Evolutionary conservation across 2,888 invertebrate genomes (phyloP), one percentile per base, ranked within the genome.

Genomic region (Sinodicranocentrus sp.): DNA sequence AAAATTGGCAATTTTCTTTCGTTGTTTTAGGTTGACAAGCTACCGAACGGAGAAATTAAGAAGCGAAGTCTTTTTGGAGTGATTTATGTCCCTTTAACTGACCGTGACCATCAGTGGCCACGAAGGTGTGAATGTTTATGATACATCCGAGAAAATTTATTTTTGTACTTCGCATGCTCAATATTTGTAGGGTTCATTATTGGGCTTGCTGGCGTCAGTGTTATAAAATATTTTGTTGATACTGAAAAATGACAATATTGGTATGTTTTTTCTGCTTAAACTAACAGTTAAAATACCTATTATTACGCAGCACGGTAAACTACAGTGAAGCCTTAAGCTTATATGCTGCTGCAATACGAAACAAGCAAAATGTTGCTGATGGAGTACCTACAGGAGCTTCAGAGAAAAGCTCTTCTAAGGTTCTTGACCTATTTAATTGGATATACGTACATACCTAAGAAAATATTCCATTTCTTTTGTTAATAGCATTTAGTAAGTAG

Each of bases 51-150:
- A 6, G 92, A 94, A 39, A 93, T 97, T 2, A 92, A 92, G 23
- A 92, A 94, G 84, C 95, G 94, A 88, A 93, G 94, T 54, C 92
- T 99, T 10, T 98, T 98, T 96, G 96, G 97, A 54, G 99, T 99
- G 13, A 95, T 98, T 88, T 99, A 97, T 90, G 99, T 99, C 43
- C 99, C 99, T 0, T 92, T 99, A 61, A 99, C 99, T 0, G 97
- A 97, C 91, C 94, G 94, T 90, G 93, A 94, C 21, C 92, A 92
- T 82, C 95, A 95, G 90, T 94, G 93, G 93, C 93, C 93, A 44
- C 72, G 79, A 80, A 84, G 85, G 82, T 80, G 84, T 76, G 80
- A 68, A 71, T 67, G 57, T 33, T 84, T 68, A 72, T 77, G 71
- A 83, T 83, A 76, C 48, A 61, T 76, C 68, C 70, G 63, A 43